phyloP scores from a whole-genome alignment of 35 echinoderm and acorn worm genomes.

The Heliocidaris tuberculata region DNA sequence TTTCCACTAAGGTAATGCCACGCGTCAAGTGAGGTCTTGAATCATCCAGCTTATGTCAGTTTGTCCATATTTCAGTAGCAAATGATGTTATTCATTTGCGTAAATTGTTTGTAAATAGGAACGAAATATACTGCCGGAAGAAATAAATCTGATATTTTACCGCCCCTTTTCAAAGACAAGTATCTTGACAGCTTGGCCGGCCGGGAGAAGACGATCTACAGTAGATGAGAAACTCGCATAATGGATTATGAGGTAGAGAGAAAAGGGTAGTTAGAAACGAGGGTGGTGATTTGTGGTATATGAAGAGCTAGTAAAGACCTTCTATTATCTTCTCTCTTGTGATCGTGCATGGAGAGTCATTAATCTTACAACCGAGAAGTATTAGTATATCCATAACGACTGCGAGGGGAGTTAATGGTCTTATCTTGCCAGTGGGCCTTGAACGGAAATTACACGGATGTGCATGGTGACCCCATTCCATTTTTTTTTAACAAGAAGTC shows the following conservation, averaged over 20 bases:
- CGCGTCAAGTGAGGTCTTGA: too few species aligned
- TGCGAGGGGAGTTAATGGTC: background rate
- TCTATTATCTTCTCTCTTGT: background rate
- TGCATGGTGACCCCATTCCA: background rate
- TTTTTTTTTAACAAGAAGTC: background rate
- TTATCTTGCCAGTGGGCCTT: background rate
- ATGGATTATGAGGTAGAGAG: background rate
- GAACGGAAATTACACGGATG: background rate
- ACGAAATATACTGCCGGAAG: background rate
- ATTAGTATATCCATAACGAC: background rate
- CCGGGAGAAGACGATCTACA: background rate
- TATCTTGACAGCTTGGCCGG: background rate
- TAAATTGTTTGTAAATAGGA: background rate
- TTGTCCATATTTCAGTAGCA: background rate
- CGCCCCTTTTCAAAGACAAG: background rate
- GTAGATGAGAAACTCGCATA: background rate
- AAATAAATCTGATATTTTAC: background rate
- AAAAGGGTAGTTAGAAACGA: background rate
- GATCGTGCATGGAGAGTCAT: background rate
- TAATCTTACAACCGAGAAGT: background rate
- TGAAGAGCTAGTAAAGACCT: background rate
- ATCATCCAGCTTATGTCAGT: background rate
- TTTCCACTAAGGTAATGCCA: too few species aligned
- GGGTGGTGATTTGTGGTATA: background rate
- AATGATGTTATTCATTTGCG: background rate